These are phyloP conservation scores for Atherix ibis DNA, from an alignment of 2,888 invertebrate genomes.

Conservation along the genomic window DNA sequence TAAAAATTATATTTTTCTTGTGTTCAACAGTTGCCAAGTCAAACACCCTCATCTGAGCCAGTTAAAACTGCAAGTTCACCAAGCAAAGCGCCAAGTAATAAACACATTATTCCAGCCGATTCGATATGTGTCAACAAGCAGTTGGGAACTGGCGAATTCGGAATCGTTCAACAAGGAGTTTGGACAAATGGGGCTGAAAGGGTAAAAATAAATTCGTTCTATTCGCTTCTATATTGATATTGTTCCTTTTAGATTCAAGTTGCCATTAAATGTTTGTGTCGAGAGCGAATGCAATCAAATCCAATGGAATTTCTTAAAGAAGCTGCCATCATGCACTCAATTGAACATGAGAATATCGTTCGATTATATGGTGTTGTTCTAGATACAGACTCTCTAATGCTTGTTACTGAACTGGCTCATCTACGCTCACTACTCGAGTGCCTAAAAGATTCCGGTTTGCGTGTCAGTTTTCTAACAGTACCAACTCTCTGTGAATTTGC, in stretches of 20 bases:
- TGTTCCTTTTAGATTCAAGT: conserved; percentile 60
- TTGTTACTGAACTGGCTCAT: conserved; percentile 85
- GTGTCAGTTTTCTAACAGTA: conserved; percentile 79
- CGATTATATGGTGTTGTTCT: conserved; percentile 94
- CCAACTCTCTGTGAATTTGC: conserved; percentile 88
- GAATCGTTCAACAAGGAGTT: conserved; percentile 92
- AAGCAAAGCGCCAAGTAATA: conserved; percentile 39
- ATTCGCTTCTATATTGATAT: not conserved
- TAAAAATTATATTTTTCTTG: conserved; percentile 4
- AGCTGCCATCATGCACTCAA: conserved; percentile 95
- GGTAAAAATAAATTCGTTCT: conserved; percentile 33
- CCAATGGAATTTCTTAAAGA: conserved; percentile 95
- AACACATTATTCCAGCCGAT: conserved; percentile 80
- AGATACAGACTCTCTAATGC: conserved; percentile 72
- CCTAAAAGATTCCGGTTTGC: conserved; percentile 78
- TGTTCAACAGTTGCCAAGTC: conserved; percentile 11
- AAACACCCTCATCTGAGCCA: conserved; percentile 56
- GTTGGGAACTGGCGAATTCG: conserved; percentile 93
- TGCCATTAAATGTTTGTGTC: conserved; percentile 89
- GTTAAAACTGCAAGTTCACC: conserved; percentile 35
- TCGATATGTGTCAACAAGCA: conserved; percentile 88
- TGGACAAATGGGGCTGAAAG: conserved; percentile 91
- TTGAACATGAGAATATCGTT: conserved; percentile 93
- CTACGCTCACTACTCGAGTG: conserved; percentile 89
- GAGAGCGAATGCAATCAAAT: conserved; percentile 90